Base-by-base conservation (phyloP, 2,113 vertebrate genomes). In the Motacilla tschutschensis region DNA sequence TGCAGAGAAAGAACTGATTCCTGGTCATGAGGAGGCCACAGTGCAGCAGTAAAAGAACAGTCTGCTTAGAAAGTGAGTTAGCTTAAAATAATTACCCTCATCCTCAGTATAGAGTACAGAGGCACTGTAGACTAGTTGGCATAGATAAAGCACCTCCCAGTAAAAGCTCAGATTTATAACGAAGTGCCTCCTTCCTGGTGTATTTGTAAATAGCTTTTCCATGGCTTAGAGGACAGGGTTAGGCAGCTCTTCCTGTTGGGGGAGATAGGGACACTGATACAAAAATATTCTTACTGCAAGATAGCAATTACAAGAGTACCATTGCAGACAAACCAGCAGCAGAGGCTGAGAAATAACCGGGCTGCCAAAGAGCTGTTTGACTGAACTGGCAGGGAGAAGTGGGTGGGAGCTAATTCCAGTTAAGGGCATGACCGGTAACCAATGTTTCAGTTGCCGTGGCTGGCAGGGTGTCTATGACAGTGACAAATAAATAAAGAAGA, bases 241-340 rank as follows among this genome's bases (percentile, higher is more conserved):
- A 77, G 73, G 80, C 25, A 77, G 36, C 36, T 80, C 26, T 85
- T 69, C 38, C 38, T 57, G 12, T 44, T 72, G 36, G 14, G 36
- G 14, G 19, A 74, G 62, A 48, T 29, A 26, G 62, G 24, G 53
- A 57, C 25, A 60, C 5, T 1, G 6, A 47, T 51, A 55, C 9
- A 63, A 74, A 62, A 55, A 8, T 12, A 5, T 87, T 83, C 57
- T 47, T 41, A 44, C 20, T 57, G 48, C 58, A 48, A n/a, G 33
- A 44, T 1, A 65, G 65, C 0, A 0, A 66, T 64, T 66, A 35
- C 0, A 1, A 48, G 62, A 55, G 33, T 17, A 28, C 46, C 21
- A 31, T 25, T 11, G 8, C 43, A 1, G 4, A 79, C 73, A 82
- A 64, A 60, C 5, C 5, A 15, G 58, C 46, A 82, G 46, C 54